These are phyloP conservation scores for Mnemiopsis leidyi DNA, from an alignment of 37 sponge, comb jelly and placozoan genomes.

Conservation along the genomic window DNA sequence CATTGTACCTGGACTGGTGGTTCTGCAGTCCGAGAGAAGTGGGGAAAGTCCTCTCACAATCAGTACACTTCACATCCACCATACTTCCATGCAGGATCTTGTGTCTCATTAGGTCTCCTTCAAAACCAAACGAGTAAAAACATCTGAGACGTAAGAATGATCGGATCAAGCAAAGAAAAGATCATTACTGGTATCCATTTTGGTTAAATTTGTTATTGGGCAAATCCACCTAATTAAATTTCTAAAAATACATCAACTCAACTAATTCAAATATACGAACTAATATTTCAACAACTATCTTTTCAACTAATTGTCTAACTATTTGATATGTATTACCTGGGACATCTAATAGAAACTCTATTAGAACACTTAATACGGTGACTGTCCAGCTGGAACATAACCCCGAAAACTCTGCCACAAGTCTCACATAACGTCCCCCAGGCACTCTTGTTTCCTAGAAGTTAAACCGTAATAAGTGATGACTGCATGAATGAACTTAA, in stretches of 20 bases:
- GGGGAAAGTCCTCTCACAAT: neutral
- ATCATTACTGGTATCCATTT: too few relatives aligned
- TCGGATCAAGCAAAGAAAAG: too few relatives aligned
- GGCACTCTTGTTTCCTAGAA: constrained; percentile 22
- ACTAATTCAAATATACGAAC: too few relatives aligned
- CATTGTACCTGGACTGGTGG: constrained; percentile 1
- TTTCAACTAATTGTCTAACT: neutral
- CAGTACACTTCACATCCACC: neutral
- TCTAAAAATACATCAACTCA: too few relatives aligned
- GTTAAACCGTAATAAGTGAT: too few relatives aligned
- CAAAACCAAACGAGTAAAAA: constrained; percentile 45
- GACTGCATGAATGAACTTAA: too few relatives aligned
- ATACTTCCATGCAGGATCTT: neutral
- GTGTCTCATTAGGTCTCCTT: constrained; percentile 6
- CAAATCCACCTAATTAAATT: too few relatives aligned
- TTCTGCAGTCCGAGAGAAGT: neutral
- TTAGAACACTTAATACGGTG: constrained; percentile 26
- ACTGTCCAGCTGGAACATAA: constrained; percentile 15
- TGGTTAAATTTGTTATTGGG: too few relatives aligned
- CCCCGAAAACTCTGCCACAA: constrained; percentile 26
- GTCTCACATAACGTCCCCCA: constrained; percentile 37
- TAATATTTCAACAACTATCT: too few relatives aligned
- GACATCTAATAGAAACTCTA: neutral
- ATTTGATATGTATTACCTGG: neutral
- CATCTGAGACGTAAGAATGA: neutral